A percentile compares a stretch with the other conserved stretches of the same genome.
Conservation (phyloP, 2,113 vertebrate genomes). For the Pachyramphus minor region DNA sequence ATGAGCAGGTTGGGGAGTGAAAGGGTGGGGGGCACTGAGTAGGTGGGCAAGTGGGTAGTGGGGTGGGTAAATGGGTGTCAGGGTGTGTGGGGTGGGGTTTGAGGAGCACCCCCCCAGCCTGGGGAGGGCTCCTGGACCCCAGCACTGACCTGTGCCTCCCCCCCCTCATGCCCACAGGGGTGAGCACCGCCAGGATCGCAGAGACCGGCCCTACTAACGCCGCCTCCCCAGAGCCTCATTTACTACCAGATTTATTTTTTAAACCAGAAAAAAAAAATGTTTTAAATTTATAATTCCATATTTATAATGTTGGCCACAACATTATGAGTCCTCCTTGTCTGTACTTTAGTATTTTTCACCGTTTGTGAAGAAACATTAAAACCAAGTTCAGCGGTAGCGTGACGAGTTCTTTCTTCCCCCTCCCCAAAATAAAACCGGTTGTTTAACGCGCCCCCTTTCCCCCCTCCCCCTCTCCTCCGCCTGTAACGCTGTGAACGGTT, state of each 20-base stretch:
- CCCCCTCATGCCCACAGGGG: constrained; percentile 60
- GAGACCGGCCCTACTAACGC: constrained; percentile 87
- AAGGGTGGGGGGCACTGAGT: too few species aligned
- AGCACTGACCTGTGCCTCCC: accelerated
- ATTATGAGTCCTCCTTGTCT: constrained; percentile 81
- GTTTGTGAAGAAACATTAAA: constrained; percentile 80
- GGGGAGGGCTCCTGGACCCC: too few species aligned
- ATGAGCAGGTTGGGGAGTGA: too few species aligned
- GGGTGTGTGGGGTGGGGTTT: too few species aligned
- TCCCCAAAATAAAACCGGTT: constrained; percentile 38
- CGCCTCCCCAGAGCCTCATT: constrained; percentile 71
- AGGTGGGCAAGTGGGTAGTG: too few species aligned
- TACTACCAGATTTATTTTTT: constrained; percentile 90
- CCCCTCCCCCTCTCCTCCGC: too few species aligned
- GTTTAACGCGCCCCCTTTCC: constrained; percentile 32
- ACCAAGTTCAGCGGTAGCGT: constrained; percentile 76
- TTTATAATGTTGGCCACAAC: constrained; percentile 81
- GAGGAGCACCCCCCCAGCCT: too few species aligned
- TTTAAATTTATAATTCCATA: constrained; percentile 96
- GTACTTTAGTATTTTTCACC: constrained; percentile 82
- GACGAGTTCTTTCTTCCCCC: constrained; percentile 45
- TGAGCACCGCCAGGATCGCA: constrained; percentile 89
- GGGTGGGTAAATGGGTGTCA: neutral
- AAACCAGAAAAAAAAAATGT: constrained; percentile 79
- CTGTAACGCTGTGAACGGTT: constrained; percentile 71